Percentiles rank a stretch among this genome's conserved stretches.
Conservation (phyloP, 2,113 vertebrate species). For the Scytalopus superciliaris region DNA sequence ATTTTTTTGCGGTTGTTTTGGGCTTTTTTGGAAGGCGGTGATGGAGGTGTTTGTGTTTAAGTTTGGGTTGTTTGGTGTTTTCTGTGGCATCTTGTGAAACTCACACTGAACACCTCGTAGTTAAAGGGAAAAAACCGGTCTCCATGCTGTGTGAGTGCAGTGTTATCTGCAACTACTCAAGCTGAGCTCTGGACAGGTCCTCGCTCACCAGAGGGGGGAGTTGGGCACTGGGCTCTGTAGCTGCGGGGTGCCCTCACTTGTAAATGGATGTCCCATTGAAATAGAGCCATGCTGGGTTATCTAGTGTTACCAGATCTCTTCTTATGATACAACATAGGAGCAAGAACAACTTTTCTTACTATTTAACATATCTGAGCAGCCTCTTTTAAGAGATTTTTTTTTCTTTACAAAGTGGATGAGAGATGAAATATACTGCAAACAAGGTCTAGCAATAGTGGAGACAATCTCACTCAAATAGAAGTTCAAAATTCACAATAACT, state of each 20-base stretch:
- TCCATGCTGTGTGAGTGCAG: not conserved
- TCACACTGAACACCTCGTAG: not conserved
- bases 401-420: not conserved
- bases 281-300: not conserved
- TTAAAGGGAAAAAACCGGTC: not conserved
- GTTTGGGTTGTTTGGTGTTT: not conserved
- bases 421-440: not conserved
- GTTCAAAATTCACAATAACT: not conserved
- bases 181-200: not conserved
- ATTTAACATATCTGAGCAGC: not conserved
- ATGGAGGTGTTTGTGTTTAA: not conserved
- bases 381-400: not conserved
- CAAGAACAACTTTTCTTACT: not conserved
- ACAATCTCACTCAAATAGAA: not conserved
- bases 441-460: not conserved
- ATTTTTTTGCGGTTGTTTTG: not conserved
- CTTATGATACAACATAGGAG: too few relatives aligned
- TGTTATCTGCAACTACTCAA: not conserved
- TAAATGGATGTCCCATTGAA: not conserved
- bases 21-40: not conserved
- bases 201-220: not conserved
- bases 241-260: not conserved
- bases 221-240: not conserved
- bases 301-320: not conserved
- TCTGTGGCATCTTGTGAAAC: not conserved